Base-by-base conservation (phyloP, 2,113 vertebrate genomes). In the Chaenogobius annularis region DNA sequence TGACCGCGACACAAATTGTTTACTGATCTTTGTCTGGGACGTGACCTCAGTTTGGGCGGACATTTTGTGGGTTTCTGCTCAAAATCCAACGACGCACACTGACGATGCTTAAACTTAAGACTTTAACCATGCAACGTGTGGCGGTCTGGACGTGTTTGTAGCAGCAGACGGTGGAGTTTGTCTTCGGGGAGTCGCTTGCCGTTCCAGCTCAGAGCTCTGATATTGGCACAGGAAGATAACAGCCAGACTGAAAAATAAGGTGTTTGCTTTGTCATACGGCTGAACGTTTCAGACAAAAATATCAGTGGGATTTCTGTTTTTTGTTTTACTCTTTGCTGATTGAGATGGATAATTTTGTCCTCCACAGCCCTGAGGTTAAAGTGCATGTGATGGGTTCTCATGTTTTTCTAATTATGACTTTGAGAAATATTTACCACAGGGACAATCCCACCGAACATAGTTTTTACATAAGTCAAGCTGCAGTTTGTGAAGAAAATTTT, bases 151-250 rank as follows among this genome's bases (percentile, higher is more conserved):
- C 58, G 23, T n/a, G 69, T 81, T 82, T 84, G 59, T 63, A 19
- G 65, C 44, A 22, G 61, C 70, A 69, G 69, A 75, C 19, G 1
- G 26, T 8, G 14, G 48, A 74, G 80, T 83, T 81, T 84, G 68
- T 73, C 61, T 80, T 64, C 19, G 31, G 79, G 77, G 82, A 69
- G 73, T 37, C 52, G 58, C 50, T 8, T n/a, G 59, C 17, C 15
- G 66, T 56, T 23, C 52, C 59, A 22, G 55, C 55, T 17, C 40
- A n/a, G 35, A 72, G 22, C 0, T 31, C 73, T 40, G 26, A 23
- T 70, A 55, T 69, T 70, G 72, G 72, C 40, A 26, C 5, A 50
- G n/a, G 50, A 19, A 82, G 75, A 72, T 72, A 62, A 78, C 56
- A 65, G 44, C 4, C 40, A 69, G 63, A 48, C 6, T 31, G 10